Conservation (phyloP, 2,113 vertebrate genomes). For the Rhegmatorhina hoffmannsi region DNA sequence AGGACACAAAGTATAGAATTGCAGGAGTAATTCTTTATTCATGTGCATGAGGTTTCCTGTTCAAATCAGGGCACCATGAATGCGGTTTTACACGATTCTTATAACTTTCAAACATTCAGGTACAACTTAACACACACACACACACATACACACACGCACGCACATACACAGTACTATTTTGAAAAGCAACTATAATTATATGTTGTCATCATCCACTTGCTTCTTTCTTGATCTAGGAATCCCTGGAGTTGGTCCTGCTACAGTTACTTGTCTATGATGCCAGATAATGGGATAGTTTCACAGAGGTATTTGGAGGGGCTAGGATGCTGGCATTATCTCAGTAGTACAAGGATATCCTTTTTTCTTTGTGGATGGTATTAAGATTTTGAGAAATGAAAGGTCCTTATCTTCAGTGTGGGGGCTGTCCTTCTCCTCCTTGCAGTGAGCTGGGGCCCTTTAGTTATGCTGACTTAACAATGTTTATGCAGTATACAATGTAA, state of each 20-base stretch:
- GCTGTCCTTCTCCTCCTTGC: background rate
- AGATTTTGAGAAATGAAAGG: background rate
- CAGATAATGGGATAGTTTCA: background rate
- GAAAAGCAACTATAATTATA: background rate
- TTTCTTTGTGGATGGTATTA: background rate
- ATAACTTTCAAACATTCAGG: background rate
- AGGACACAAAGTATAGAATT: accelerated
- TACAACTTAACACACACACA: background rate
- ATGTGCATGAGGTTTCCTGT: background rate
- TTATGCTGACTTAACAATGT: background rate
- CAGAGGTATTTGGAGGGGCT: background rate
- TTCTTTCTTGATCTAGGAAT: background rate
- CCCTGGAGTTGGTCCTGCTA: background rate
- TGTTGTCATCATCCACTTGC: background rate
- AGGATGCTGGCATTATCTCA: background rate
- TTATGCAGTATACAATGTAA: background rate
- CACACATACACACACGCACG: background rate
- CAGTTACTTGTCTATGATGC: background rate
- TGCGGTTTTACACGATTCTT: background rate
- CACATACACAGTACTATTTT: accelerated
- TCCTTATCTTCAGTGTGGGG: background rate
- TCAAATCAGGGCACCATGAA: background rate
- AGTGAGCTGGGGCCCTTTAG: background rate
- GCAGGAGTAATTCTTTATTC: background rate
- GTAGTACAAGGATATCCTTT: background rate